Evolutionary conservation across 2,113 vertebrate species (phyloP).

Genomic region (Spermophilus dauricus): DNA sequence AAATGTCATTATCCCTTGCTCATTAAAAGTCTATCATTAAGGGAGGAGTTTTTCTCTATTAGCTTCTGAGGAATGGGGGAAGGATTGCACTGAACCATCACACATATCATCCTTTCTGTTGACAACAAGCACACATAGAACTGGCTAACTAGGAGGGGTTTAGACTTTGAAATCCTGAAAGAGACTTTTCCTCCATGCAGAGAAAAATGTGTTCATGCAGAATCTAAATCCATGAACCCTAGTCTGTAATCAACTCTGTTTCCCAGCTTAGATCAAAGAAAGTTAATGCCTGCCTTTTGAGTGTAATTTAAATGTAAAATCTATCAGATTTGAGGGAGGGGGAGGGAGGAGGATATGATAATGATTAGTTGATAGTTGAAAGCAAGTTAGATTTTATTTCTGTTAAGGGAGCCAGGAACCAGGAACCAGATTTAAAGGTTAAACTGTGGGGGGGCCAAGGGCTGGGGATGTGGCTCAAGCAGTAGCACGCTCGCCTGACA

Average conservation of each 20-base stretch:
- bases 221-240: conserved; percentile 61
- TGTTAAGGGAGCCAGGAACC: not conserved
- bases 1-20: conserved; percentile 20
- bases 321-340: not conserved
- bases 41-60: not conserved
- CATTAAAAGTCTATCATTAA: conserved; percentile 47
- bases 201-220: conserved; percentile 56
- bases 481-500: too few relatives aligned
- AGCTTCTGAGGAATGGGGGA: conserved; percentile 22
- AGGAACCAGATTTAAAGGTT: not conserved
- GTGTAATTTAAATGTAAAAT: conserved; percentile 65
- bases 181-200: conserved; percentile 58
- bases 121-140: conserved; percentile 55
- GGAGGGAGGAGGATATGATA: too few relatives aligned
- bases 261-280: conserved; percentile 69
- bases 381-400: not conserved
- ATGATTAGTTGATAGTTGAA: conserved; percentile 55
- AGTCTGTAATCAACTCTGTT: conserved; percentile 69
- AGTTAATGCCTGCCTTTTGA: conserved; percentile 67
- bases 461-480: too few relatives aligned
- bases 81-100: conserved; percentile 63
- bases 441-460: not conserved
- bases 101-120: conserved; percentile 33
- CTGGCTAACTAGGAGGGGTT: not conserved
- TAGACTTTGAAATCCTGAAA: conserved; percentile 74